phyloP scores from a whole-genome alignment of 2,797 vertebrate genomes.

The Gephyroberyx darwinii region DNA sequence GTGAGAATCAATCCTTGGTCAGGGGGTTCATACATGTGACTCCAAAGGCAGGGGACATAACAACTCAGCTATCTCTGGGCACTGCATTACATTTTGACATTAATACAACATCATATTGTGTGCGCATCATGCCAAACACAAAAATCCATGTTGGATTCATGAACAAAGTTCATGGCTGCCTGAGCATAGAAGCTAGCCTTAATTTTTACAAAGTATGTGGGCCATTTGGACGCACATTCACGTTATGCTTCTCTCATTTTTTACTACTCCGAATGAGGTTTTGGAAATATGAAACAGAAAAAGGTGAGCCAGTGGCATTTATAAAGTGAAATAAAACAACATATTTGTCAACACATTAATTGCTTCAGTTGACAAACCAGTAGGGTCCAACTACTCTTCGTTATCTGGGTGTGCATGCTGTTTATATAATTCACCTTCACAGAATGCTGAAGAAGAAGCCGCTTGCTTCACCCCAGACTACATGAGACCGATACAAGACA shows the following conservation, averaged over 20 bases:
- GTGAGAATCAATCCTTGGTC: too few relatives aligned
- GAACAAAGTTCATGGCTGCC: conserved; percentile 50
- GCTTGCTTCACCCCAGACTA: conserved; percentile 58
- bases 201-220: conserved; percentile 41
- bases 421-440: conserved; percentile 69
- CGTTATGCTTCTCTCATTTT: conserved; percentile 36
- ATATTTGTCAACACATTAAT: conserved; percentile 48
- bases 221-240: conserved; percentile 30
- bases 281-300: conserved; percentile 45
- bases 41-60: too few relatives aligned
- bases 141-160: conserved; percentile 59
- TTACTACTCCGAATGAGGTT: conserved; percentile 37
- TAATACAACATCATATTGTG: conserved; percentile 18
- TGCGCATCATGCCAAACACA: conserved; percentile 8
- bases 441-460: conserved; percentile 58
- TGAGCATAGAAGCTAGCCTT: conserved; percentile 9
- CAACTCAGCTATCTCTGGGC: neutral
- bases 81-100: conserved; percentile 10
- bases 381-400: conserved; percentile 48
- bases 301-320: conserved; percentile 26
- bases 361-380: conserved; percentile 43
- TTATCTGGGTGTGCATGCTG: conserved; percentile 70
- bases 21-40: too few relatives aligned
- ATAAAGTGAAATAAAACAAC: conserved; percentile 23
- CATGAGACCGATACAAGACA: conserved; percentile 70